Evolutionary conservation across 2,113 vertebrate species (phyloP), one percentile per base, ranked within the genome.

Genomic region (Lonchura striata): DNA sequence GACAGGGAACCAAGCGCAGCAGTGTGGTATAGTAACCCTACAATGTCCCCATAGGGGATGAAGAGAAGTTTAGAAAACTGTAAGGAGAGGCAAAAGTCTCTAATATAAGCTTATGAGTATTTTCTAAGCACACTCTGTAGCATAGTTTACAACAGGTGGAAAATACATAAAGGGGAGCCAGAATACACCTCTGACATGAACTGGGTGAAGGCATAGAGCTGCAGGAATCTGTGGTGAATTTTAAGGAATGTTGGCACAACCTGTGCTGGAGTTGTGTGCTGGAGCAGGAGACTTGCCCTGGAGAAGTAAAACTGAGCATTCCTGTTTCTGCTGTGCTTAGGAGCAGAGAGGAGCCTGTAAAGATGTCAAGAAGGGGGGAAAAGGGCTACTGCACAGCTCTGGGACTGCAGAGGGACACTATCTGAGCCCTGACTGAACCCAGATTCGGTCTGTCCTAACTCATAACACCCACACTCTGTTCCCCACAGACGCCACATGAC

Each of bases 151-250:
- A 52, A 41, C 17, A 3, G 8, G 39, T 56, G 19, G 50, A 64
- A 82, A 95, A 72, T 7, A 82, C 5, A 71, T 41, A 46, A 54
- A 82, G 14, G 30, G 27, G 42, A 77, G 31, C 8, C 41, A 84
- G 57, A 49, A 28, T 41, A 69, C 47, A 79, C 14, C 63, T 71
- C 74, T 59, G 37, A 65, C 1, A 1, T 28, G 57, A 88, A 30
- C 39, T 17, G 57, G 81, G n/a, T 2, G 2, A 92, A 82, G 53
- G 66, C 61, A 72, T 0, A 0, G 37, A 76, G 50, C 54, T 24
- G 33, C 18, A 54, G 23, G 39, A 78, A 74, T 81, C 35, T 1
- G 0, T 5, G 17, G 37, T 1, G 0, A 52, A 25, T 52, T 47
- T 10, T 31, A 27, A 86, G 15, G 31, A 44, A 77, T 70, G 69